phyloP scores from a whole-genome alignment of 2,113 vertebrate species.

The Bucco capensis region DNA sequence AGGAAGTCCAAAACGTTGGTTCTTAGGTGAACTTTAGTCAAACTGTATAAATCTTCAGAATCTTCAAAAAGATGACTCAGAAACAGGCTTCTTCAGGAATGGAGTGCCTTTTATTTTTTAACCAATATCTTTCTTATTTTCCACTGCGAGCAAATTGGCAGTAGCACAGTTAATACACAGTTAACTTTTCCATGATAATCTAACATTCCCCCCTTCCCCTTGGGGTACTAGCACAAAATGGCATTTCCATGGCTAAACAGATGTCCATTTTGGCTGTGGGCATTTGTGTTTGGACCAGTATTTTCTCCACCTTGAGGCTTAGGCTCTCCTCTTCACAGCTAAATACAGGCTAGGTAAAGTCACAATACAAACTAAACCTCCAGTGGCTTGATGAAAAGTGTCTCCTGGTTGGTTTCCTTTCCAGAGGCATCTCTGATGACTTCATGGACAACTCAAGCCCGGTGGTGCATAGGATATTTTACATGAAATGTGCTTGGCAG shows the following conservation, averaged over 20 bases:
- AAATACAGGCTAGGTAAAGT: accelerated
- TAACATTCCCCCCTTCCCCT: background rate
- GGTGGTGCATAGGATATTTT: background rate
- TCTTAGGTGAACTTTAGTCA: background rate
- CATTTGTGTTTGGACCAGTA: background rate
- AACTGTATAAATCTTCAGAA: background rate
- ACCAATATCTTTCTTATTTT: background rate
- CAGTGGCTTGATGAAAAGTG: background rate
- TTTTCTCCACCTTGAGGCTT: background rate
- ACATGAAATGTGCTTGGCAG: background rate
- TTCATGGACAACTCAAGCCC: background rate
- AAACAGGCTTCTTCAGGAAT: background rate
- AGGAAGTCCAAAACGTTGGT: background rate
- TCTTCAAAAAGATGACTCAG: background rate
- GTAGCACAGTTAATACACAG: accelerated
- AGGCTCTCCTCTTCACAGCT: background rate
- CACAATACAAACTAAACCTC: background rate
- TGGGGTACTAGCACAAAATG: background rate
- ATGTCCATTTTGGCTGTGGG: background rate
- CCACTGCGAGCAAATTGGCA: background rate
- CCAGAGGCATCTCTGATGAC: background rate
- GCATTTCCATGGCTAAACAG: background rate
- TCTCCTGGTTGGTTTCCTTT: background rate
- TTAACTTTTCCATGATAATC: background rate
- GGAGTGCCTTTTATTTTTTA: background rate